Evolutionary conservation across 2,797 vertebrate species (phyloP), one percentile per base, ranked within the genome.

Genomic region (Sparus aurata): DNA sequence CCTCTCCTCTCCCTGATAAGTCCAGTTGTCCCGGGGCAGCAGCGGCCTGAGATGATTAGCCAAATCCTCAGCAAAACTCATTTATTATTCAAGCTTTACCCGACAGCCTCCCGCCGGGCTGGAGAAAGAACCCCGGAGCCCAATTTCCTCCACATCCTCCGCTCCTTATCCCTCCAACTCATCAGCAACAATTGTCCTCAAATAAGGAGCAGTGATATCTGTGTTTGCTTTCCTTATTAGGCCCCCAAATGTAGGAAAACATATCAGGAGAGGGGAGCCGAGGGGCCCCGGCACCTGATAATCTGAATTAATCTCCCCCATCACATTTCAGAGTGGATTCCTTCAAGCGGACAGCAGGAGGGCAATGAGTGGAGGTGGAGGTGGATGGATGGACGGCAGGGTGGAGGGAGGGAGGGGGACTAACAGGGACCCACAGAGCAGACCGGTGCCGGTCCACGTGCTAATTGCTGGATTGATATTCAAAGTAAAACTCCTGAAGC

Each of bases 271-370:
- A 9, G 69, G 58, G 54, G 80, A 69, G 68, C 55, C 34, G 41
- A 75, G 64, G 72, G 71, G 58, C 65, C 66, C 60, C 61, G 20
- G 86, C 91, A 82, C 85, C 89, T 95, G 93, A 93, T 95, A 94
- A 95, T 95, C 93, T 91, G 90, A 94, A 96, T 95, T 93, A 94
- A 96, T 94, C 91, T 94, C 78, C 83, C 60, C 88, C 77, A 90
- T 94, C 84, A 84, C 84, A 49, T 82, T 79, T 69, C 88, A 79
- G 63, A 69, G 87, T 69, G 69, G 75, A 85, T 85, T 91, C 83
- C 80, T 88, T 89, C 66, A 79, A 83, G 64, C 16, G 58, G 83
- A 27, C 75, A 83, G 85, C 72, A 41, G 83, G 83, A 75, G 68
- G 47, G 45, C 57, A 6, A 8, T 67, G 69, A 16, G 53, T 12